Conservation (phyloP, 2,888 invertebrate genomes). For the Lomographa bimaculata region DNA sequence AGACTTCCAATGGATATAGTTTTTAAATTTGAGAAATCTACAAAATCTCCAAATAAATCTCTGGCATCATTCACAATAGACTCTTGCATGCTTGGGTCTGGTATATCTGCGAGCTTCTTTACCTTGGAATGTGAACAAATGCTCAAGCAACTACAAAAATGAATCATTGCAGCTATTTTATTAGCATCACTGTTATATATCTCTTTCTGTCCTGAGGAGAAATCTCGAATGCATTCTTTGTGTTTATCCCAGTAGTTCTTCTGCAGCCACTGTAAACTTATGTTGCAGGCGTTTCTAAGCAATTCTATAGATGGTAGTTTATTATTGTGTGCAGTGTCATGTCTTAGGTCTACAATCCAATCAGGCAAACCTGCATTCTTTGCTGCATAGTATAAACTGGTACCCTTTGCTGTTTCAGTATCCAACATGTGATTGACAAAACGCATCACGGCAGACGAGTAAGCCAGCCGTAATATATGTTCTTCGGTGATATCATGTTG, state of each 20-base stretch:
- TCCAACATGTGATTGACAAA: constrained; percentile 86
- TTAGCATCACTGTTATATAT: constrained; percentile 45
- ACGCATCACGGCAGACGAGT: constrained; percentile 86
- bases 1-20: constrained; percentile 54
- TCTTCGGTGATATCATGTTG: constrained; percentile 43
- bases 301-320: constrained; percentile 85
- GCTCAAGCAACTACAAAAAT: constrained; percentile 66
- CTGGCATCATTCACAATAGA: constrained; percentile 61
- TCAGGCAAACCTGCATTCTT: constrained; percentile 87
- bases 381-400: constrained; percentile 83
- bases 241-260: constrained; percentile 86
- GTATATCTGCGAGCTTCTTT: constrained; percentile 64
- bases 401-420: constrained; percentile 76
- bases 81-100: constrained; percentile 56
- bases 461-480: constrained; percentile 80
- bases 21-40: constrained; percentile 60
- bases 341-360: constrained; percentile 91
- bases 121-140: constrained; percentile 66
- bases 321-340: constrained; percentile 90
- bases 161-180: constrained; percentile 57
- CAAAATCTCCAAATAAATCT: constrained; percentile 56
- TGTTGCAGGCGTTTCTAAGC: constrained; percentile 85
- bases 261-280: constrained; percentile 87
- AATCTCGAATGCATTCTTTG: constrained; percentile 73
- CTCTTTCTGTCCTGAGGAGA: constrained; percentile 50